phyloP scores from a whole-genome alignment of 2,113 vertebrate species.

The Neofelis nebulosa region DNA sequence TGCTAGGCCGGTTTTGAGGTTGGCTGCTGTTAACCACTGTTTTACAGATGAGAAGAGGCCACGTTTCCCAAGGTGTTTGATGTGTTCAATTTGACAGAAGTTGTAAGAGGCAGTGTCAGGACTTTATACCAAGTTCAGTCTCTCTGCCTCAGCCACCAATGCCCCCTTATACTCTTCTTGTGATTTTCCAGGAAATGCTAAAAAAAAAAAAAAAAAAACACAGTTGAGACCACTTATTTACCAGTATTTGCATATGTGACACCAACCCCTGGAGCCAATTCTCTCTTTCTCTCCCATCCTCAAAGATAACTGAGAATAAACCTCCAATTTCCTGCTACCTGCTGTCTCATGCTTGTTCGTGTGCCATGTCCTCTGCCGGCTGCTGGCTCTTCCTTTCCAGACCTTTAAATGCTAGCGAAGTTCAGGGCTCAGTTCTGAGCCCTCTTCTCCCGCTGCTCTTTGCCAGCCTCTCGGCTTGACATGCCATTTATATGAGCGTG shows the following conservation, averaged over 20 bases:
- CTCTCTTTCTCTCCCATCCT: background rate
- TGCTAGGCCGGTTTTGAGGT: background rate
- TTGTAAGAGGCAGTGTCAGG: background rate
- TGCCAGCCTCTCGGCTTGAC: background rate
- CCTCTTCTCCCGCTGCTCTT: background rate
- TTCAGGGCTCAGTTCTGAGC: background rate
- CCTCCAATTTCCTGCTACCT: background rate
- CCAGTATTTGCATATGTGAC: background rate
- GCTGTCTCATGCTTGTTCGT: background rate
- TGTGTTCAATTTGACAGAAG: background rate
- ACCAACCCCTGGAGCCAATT: background rate
- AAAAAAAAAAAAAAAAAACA: background rate
- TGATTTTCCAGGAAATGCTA: background rate
- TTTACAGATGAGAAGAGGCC: background rate
- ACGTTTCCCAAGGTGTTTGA: background rate
- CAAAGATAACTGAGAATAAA: background rate
- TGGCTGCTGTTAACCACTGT: background rate
- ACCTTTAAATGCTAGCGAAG: background rate
- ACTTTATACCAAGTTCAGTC: background rate
- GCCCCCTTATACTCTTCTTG: background rate
- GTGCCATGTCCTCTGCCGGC: background rate
- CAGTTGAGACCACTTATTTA: background rate
- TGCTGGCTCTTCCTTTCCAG: background rate
- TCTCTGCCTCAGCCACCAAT: background rate
- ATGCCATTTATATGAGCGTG: background rate